Conservation (phyloP, 2,113 vertebrate species). For the Triplophysa tibetana region DNA sequence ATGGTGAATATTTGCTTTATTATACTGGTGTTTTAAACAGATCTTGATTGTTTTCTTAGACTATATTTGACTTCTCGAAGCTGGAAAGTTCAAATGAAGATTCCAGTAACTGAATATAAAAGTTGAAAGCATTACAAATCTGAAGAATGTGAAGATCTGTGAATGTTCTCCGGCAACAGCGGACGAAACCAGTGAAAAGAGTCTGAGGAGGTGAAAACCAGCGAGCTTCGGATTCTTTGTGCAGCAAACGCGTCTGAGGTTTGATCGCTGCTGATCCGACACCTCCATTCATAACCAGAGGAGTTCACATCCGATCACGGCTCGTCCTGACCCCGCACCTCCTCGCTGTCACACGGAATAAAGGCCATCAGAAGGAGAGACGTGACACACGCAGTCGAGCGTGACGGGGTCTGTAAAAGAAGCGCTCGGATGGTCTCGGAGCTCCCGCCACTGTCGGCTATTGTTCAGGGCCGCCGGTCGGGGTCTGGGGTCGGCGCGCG, state of each 20-base stretch:
- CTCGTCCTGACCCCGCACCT: not conserved
- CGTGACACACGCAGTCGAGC: slow-evolving; percentile 79
- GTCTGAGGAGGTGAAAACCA: too few species aligned
- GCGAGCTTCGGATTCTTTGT: not conserved
- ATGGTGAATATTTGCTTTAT: too few species aligned
- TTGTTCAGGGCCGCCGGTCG: slow-evolving; percentile 77
- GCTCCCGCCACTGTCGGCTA: slow-evolving; percentile 80
- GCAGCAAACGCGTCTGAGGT: slow-evolving; percentile 74
- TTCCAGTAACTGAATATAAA: too few species aligned
- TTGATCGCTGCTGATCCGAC: slow-evolving; percentile 83
- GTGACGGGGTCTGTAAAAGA: slow-evolving; percentile 70
- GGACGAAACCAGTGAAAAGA: too few species aligned
- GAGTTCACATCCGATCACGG: not conserved
- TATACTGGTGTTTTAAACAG: too few species aligned
- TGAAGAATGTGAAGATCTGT: too few species aligned
- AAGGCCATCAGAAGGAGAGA: slow-evolving; percentile 79
- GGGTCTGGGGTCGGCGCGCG: slow-evolving; percentile 71
- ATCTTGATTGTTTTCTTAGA: too few species aligned
- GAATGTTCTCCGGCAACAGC: too few species aligned
- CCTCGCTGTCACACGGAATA: slow-evolving; percentile 82
- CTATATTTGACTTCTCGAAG: too few species aligned
- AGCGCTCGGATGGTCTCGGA: slow-evolving; percentile 77
- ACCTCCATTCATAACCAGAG: slow-evolving; percentile 47
- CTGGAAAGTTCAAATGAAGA: too few species aligned
- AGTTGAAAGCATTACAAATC: too few species aligned